Percentiles rank a stretch among this genome's conserved stretches.
phyloP scores from a whole-genome alignment of 2,797 vertebrate species.

The Brotula barbata region DNA sequence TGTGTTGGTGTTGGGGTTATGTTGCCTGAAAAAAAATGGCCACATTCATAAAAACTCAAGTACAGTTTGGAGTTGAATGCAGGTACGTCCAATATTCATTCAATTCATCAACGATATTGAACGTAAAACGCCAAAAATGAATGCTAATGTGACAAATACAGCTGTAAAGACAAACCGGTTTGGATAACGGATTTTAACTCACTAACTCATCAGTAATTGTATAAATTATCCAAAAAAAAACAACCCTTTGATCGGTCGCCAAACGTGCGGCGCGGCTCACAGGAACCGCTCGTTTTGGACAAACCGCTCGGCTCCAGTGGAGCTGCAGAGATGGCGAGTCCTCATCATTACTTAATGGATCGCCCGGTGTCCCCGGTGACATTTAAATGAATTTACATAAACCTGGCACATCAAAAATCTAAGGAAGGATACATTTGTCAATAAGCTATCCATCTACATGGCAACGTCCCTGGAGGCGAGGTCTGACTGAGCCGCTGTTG shows the following conservation, averaged over 20 bases:
- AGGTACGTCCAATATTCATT: too few species aligned
- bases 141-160: too few species aligned
- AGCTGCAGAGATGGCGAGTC: neutral
- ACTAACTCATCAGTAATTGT: neutral
- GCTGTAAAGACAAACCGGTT: neutral
- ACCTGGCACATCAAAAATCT: conserved; percentile 42
- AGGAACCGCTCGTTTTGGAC: conserved; percentile 9
- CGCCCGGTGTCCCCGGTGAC: conserved; percentile 30
- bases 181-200: too few species aligned
- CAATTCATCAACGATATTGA: too few species aligned
- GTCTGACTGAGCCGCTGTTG: conserved; percentile 32
- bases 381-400: conserved; percentile 57
- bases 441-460: conserved; percentile 43
- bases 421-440: conserved; percentile 44
- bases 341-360: conserved; percentile 36
- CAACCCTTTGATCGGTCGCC: neutral
- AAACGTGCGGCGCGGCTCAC: conserved; percentile 2
- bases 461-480: conserved; percentile 20
- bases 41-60: too few species aligned
- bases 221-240: conserved; percentile 4
- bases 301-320: neutral
- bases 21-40: too few species aligned
- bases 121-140: too few species aligned
- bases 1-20: too few species aligned
- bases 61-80: too few species aligned